Percentiles rank a stretch among this genome's conserved stretches.
These are phyloP conservation scores for Silurus meridionalis DNA, from an alignment of 2,113 vertebrate species.

Conservation along the genomic window DNA sequence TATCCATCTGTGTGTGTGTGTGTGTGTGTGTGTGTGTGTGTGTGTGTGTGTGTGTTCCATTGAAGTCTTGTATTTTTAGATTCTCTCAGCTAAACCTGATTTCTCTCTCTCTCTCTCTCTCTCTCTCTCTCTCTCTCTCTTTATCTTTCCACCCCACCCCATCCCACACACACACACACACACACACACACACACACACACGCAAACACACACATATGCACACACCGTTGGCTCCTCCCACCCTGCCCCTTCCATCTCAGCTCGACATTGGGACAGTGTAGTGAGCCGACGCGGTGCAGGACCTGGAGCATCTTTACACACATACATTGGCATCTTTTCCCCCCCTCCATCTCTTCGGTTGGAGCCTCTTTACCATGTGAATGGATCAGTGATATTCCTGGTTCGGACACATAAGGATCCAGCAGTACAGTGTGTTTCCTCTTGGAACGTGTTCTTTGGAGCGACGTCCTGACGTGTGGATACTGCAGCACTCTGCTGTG, in stretches of 20 bases:
- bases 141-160: not conserved
- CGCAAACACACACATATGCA: not conserved
- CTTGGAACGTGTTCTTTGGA: constrained; percentile 49
- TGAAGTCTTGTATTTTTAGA: constrained; percentile 67
- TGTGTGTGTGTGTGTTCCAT: constrained; percentile 58
- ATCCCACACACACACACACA: not conserved
- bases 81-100: constrained; percentile 34
- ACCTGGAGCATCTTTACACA: constrained; percentile 62
- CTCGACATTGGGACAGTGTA: constrained; percentile 71
- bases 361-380: constrained; percentile 10
- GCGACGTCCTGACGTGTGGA: constrained; percentile 70
- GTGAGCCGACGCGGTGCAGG: constrained; percentile 63
- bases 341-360: not conserved
- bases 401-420: constrained; percentile 58
- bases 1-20: constrained; percentile 19
- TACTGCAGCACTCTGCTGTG: constrained; percentile 79
- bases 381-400: constrained; percentile 11
- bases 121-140: constrained; percentile 14
- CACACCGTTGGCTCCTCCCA: constrained; percentile 54
- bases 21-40: constrained; percentile 53
- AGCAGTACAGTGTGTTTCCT: constrained; percentile 60
- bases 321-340: not conserved
- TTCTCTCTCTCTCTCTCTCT: not conserved
- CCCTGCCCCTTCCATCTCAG: constrained; percentile 61
- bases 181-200: not conserved